Evolutionary conservation across 1,140 invertebrate species (phyloP).

Genomic region (Drosophila biarmipes): DNA sequence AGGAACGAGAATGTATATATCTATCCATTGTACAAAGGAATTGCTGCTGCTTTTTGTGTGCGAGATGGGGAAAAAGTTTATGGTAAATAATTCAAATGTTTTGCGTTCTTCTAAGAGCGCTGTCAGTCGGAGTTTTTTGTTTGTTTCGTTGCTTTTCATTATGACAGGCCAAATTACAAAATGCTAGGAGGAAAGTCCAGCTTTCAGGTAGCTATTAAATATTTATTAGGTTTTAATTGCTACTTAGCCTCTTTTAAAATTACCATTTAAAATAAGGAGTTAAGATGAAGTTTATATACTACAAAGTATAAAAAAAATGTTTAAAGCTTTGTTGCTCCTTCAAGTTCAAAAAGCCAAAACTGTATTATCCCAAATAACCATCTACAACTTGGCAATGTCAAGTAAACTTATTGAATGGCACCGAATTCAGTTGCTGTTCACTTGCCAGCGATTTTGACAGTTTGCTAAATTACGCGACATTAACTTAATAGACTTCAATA

Average conservation of each 20-base stretch:
- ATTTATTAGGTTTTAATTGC: too few relatives aligned
- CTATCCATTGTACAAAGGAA: conserved; percentile 38
- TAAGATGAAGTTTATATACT: too few relatives aligned
- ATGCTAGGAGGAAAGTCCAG: conserved; percentile 3
- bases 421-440: conserved; percentile 61
- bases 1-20: conserved; percentile 22
- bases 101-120: conserved; percentile 40
- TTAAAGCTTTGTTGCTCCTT: neutral
- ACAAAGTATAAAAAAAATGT: neutral
- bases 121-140: conserved; percentile 23
- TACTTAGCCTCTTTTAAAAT: too few relatives aligned
- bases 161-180: conserved; percentile 35
- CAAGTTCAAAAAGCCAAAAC: conserved; percentile 3
- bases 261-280: too few relatives aligned
- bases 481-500: conserved; percentile 80
- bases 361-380: conserved; percentile 9
- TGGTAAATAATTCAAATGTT: conserved; percentile 76
- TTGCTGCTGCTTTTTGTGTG: conserved; percentile 32
- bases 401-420: conserved; percentile 68
- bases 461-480: conserved; percentile 81
- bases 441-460: conserved; percentile 76
- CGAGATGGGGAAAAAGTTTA: conserved; percentile 51
- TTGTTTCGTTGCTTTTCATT: conserved; percentile 34
- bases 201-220: neutral
- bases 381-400: conserved; percentile 31